A percentile compares a stretch with the other conserved stretches of the same genome.
phyloP scores from a whole-genome alignment of 92 coral and sea anemone genomes.

The Bergia puertoricense region DNA sequence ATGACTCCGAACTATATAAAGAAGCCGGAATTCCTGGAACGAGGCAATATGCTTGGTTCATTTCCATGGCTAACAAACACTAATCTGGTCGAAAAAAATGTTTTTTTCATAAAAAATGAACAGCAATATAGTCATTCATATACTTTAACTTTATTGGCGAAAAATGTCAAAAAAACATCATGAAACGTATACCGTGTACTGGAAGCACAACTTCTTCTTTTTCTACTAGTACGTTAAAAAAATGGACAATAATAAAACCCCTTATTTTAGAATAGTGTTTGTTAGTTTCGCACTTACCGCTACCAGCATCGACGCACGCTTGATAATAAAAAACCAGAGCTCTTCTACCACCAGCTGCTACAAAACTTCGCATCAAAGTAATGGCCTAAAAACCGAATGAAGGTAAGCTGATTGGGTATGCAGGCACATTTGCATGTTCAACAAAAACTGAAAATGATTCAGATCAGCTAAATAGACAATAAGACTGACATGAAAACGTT shows the following conservation, averaged over 20 bases:
- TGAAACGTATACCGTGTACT: background rate
- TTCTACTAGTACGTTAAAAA: no score
- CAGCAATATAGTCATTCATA: no score
- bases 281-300: slow-evolving; percentile 53
- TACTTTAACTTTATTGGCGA: background rate
- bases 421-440: background rate
- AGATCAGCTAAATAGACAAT: no score
- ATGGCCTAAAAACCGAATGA: slow-evolving; percentile 49
- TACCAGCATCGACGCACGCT: slow-evolving; percentile 59
- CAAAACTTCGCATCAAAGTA: slow-evolving; percentile 69
- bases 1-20: no score
- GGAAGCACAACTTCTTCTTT: background rate
- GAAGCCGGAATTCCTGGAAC: no score
- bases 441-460: no score
- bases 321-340: slow-evolving; percentile 79
- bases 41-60: no score
- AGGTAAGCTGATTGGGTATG: background rate
- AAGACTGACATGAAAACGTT: no score
- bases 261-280: no score
- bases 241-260: background rate
- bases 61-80: no score
- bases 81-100: background rate
- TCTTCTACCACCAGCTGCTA: slow-evolving; percentile 74
- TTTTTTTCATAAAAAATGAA: no score
- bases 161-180: no score